Conservation (phyloP, 2,888 invertebrate genomes). For the Nyleta sp. region DNA sequence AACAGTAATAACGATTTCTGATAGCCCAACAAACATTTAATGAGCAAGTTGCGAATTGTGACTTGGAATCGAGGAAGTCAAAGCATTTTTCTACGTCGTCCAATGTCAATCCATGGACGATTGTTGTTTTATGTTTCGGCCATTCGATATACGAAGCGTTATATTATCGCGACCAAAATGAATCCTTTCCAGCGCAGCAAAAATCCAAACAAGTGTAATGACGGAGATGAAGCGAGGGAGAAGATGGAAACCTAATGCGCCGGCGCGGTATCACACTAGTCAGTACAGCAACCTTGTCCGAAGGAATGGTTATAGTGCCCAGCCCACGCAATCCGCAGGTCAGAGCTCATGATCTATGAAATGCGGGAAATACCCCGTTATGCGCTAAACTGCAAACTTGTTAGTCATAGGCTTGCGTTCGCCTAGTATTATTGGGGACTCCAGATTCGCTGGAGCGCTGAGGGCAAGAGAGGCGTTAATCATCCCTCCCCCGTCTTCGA, state of each 20-base stretch:
- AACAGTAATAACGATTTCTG: conserved; percentile 13
- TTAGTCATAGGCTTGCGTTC: conserved; percentile 78
- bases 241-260: conserved; percentile 53
- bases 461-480: conserved; percentile 65
- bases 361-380: conserved; percentile 79
- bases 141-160: conserved; percentile 24
- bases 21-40: conserved; percentile 17
- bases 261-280: conserved; percentile 48
- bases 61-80: too few relatives aligned
- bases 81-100: too few relatives aligned
- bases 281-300: conserved; percentile 55
- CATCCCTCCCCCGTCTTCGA: conserved; percentile 63
- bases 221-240: conserved; percentile 49
- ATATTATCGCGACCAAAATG: neutral
- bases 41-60: neutral
- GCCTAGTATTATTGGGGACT: conserved; percentile 55
- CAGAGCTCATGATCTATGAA: conserved; percentile 80
- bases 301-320: conserved; percentile 68
- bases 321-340: conserved; percentile 80
- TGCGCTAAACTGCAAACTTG: conserved; percentile 82
- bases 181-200: too few relatives aligned
- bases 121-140: conserved; percentile 13
- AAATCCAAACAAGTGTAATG: conserved; percentile 58
- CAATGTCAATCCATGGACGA: neutral
- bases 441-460: conserved; percentile 58